Conservation (phyloP, 2,888 invertebrate genomes). For the Balanococcus diminutus region DNA sequence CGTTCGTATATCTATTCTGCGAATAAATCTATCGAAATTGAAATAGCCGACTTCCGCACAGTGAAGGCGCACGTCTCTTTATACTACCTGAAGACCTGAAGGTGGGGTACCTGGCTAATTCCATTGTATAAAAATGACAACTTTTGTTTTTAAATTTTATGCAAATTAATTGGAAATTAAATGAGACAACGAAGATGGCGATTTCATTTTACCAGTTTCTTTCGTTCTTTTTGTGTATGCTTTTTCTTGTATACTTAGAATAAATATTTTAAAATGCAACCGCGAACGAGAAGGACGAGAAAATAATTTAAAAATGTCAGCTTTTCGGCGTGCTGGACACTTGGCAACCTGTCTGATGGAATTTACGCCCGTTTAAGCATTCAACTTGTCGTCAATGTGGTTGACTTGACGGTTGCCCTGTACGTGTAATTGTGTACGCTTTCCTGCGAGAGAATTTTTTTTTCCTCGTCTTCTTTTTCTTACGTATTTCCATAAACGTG, state of each 20-base stretch:
- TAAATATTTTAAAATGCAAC: constrained; percentile 3
- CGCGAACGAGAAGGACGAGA: neutral
- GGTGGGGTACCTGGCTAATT: too few relatives aligned
- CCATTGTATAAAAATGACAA: constrained; percentile 10
- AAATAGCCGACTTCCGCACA: too few relatives aligned
- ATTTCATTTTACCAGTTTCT: neutral
- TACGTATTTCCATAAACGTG: neutral
- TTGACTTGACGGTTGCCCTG: neutral
- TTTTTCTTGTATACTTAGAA: neutral
- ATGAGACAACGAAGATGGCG: neutral
- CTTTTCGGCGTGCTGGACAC: neutral
- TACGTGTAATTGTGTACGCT: neutral
- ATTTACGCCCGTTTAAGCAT: constrained; percentile 22
- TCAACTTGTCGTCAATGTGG: neutral
- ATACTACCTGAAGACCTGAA: too few relatives aligned
- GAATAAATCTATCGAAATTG: too few relatives aligned
- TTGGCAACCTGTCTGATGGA: neutral
- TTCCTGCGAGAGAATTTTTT: neutral
- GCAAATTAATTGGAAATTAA: neutral
- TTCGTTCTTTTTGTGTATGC: neutral
- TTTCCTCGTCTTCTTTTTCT: neutral
- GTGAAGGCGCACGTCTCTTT: too few relatives aligned
- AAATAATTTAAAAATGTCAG: constrained; percentile 2
- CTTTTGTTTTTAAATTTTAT: neutral
- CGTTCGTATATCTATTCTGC: too few relatives aligned